A percentile compares a stretch with the other conserved stretches of the same genome.
phyloP scores from a whole-genome alignment of 2,113 vertebrate species.

The Pachycephala philippinensis region DNA sequence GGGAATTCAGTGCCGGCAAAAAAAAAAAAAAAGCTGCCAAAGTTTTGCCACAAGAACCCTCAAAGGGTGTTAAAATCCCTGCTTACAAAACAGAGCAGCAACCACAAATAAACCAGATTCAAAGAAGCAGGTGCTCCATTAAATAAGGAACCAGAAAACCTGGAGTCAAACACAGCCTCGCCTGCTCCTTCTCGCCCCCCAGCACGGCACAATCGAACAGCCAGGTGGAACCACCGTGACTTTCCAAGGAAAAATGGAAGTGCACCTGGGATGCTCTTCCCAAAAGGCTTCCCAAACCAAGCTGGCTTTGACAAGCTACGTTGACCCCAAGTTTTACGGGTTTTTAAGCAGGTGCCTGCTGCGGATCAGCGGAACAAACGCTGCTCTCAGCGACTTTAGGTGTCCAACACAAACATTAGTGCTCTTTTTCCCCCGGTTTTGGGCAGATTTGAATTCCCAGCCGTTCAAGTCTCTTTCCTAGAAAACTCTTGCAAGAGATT shows the following conservation, averaged over 20 bases:
- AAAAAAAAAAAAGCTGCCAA: background rate
- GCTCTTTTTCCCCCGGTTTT: background rate
- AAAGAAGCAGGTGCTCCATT: constrained; percentile 43
- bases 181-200: background rate
- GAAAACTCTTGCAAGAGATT: background rate
- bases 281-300: background rate
- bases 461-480: background rate
- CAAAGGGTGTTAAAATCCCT: constrained; percentile 40
- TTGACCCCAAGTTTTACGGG: constrained; percentile 24
- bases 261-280: background rate
- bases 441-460: background rate
- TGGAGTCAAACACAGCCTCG: constrained; percentile 22
- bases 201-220: background rate
- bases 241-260: background rate
- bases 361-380: background rate
- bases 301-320: background rate
- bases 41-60: constrained; percentile 42
- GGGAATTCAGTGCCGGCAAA: constrained; percentile 10
- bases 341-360: constrained; percentile 46
- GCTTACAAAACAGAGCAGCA: constrained; percentile 60
- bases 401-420: background rate
- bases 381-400: background rate
- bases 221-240: background rate
- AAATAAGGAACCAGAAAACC: constrained; percentile 58
- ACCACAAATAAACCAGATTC: constrained; percentile 61